Base-by-base conservation (phyloP, 2,888 invertebrate species). In the Teinopalpus imperialis region DNA sequence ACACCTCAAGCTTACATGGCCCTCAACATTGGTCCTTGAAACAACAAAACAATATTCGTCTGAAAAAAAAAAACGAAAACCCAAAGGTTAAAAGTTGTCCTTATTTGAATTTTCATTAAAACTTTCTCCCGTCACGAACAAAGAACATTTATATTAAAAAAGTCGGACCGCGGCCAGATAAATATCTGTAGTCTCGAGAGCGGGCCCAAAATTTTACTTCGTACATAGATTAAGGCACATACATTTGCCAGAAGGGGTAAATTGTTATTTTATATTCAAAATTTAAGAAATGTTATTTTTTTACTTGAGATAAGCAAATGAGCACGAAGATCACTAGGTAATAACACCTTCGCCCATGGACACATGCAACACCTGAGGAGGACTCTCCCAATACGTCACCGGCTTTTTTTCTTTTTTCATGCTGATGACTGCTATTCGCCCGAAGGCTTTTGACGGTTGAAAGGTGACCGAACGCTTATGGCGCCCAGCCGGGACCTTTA, bases 101-200 rank as follows among this genome's bases (percentile, higher is more conserved):
- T 81, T 83, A 81, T 82, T 81, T 81, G 81, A 83, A 82, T 82
- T 82, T 82, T 82, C 82, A 82, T 82, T 83, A 81, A 81, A 82
- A 82, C 76, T 81, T 81, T 82, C 71, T 72, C 74, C 80, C 79
- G 81, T 86, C 87, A 86, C 74, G 83, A 85, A 87, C 88, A 88
- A 88, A 88, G 88, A 88, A 88, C 87, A 86, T 87, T 88, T 87
- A 88, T 88, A 88, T 88, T 88, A 88, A 88, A 88, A 88, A 88
- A 88, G 78, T 88, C 86, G 71, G 72, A 72, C 78, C 76, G 68
- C 77, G 80, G 83, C 81, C 85, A 85, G 87, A 87, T 88, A 86
- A 85, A 85, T 88, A 88, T 88, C 87, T 83, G 81, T 83, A 83
- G 86, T 85, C 86, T 81, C 82, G 83, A 81, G 83, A 81, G 82